Evolutionary conservation across 2,888 invertebrate species (phyloP).

Genomic region (Patella depressa): DNA sequence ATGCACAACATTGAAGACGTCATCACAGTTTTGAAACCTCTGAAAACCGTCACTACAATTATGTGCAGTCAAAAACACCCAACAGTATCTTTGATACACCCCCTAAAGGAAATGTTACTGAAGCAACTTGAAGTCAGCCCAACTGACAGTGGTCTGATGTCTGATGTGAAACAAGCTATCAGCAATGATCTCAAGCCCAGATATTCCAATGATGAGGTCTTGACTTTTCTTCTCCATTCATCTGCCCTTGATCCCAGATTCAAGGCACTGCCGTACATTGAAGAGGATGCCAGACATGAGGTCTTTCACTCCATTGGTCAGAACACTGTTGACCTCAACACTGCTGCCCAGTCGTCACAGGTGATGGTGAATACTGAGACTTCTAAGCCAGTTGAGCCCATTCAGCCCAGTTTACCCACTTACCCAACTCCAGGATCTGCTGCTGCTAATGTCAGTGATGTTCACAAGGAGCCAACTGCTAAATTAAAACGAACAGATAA

Average conservation of each 20-base stretch:
- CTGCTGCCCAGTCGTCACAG: no score
- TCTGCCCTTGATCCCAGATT: conserved; percentile 11
- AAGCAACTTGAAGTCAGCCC: neutral
- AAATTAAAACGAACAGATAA: no score
- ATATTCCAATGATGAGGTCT: neutral
- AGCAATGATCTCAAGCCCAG: neutral
- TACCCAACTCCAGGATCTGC: no score
- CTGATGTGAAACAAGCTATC: conserved; percentile 7
- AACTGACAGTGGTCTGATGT: neutral
- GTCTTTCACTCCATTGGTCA: neutral
- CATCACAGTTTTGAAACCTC: neutral
- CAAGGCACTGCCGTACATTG: neutral
- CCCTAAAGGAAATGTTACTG: conserved; percentile 10
- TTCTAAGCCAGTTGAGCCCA: no score
- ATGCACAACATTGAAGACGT: conserved; percentile 12
- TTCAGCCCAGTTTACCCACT: no score
- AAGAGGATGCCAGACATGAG: neutral
- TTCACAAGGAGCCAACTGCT: no score
- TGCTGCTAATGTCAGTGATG: no score
- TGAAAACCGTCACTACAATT: conserved; percentile 12
- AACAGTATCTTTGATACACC: conserved; percentile 13
- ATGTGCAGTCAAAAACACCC: conserved; percentile 16
- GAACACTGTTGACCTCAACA: neutral
- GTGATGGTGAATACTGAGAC: no score
- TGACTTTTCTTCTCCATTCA: no score